Base-by-base conservation (phyloP, 2,113 vertebrate genomes). In the Trachemys scripta region DNA sequence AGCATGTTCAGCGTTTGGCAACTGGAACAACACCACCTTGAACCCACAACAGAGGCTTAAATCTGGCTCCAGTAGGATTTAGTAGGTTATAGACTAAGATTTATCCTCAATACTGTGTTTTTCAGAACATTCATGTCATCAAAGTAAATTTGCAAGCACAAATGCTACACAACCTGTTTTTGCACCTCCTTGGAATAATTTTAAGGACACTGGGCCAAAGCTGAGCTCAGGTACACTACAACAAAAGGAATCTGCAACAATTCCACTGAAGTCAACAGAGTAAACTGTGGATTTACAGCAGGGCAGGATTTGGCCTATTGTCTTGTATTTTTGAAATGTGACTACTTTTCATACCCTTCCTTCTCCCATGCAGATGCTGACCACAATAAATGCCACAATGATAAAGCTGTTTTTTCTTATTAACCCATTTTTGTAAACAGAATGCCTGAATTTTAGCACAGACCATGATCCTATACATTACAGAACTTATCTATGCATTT, bases 341-440 rank as follows among this genome's bases (percentile, higher is more conserved):
- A 91, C 94, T 97, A 50, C 91, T 92, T 91, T 95, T 94, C 84
- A 78, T 95, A 92, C 82, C 65, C 97, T 98, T 98, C 97, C 95
- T 95, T 91, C 90, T 94, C 94, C 91, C 31, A 87, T 95, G 94
- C 96, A 91, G 72, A 96, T 95, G 94, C 65, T 96, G 82, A 97
- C 98, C 98, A 86, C 97, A 97, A 93, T 80, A 47, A 90, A 96
- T 97, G 95, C 97, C 97, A 98, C 98, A 98, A 97, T 98, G 98
- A 98, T 96, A 90, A 93, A 96, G 97, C 95, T 96, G 53, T 97
- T 97, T 96, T 95, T 90, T 85, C 95, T 38, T 87, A 91, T 85
- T 95, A 95, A 93, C 35, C 90, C 96, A 89, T 92, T 95, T 95
- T 89, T 91, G 95, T 97, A 98, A 98, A 98, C 97, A 87, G 75